Conservation (phyloP, 53 echinoderm and acorn worm genomes). For the Apostichopus leukothele region DNA sequence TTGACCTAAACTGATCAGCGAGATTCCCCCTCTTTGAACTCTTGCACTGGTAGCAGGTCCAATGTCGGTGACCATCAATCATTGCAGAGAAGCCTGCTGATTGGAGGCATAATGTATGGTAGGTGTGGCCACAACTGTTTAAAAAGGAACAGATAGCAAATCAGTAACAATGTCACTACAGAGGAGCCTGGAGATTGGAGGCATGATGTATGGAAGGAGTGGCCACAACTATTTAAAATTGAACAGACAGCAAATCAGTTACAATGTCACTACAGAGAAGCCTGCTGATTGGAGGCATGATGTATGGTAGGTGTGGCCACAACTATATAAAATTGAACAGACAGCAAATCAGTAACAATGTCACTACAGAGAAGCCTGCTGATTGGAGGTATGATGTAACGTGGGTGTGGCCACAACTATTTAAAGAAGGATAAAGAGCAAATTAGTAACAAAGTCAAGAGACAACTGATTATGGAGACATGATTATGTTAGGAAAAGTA, state of each 20-base stretch:
- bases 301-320: conserved; percentile 43
- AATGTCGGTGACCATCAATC: conserved; percentile 93
- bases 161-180: conserved; percentile 52
- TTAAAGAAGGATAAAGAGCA: not conserved
- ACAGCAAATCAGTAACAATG: not conserved
- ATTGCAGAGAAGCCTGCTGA: conserved; percentile 89
- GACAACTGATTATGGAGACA: not conserved
- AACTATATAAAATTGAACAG: conserved; percentile 47
- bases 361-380: conserved; percentile 86
- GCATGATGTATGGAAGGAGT: conserved; percentile 86
- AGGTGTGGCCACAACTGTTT: conserved; percentile 85
- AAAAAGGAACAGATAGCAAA: not conserved
- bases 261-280: not conserved
- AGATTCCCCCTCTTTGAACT: conserved; percentile 71
- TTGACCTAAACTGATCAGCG: conserved; percentile 7
- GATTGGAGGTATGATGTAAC: conserved; percentile 82
- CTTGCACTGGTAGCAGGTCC: conserved; percentile 93
- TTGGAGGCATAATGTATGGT: conserved; percentile 86
- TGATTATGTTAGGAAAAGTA: no score
- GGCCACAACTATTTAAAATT: conserved; percentile 67
- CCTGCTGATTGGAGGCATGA: no score
- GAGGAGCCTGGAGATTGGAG: conserved; percentile 87
- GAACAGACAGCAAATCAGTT: not conserved
- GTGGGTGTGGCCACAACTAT: conserved; percentile 89
- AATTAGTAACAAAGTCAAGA: not conserved